Evolutionary conservation across 1,140 invertebrate species (phyloP).

Genomic region (Bombus haemorrhoidalis): DNA sequence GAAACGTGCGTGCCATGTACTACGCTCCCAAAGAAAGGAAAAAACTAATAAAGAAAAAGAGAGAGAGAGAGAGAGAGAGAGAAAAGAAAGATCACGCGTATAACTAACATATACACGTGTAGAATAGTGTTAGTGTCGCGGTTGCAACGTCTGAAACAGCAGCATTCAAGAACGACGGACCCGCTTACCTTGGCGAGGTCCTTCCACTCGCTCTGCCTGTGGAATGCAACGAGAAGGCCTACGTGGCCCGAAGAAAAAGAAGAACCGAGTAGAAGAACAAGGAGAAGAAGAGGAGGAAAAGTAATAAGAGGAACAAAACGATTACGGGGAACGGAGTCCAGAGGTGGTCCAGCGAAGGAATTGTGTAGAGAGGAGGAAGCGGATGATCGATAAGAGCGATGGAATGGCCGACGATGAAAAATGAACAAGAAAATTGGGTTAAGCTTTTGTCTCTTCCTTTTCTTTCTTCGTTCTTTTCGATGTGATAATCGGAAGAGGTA

Average conservation of each 20-base stretch:
- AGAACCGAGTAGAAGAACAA: conserved; percentile 29
- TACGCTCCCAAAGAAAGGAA: not conserved
- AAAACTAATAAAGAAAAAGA: not conserved
- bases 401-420: conserved; percentile 12
- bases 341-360: conserved; percentile 40
- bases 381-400: not conserved
- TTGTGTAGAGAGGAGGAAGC: conserved; percentile 13
- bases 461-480: not conserved
- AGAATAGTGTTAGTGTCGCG: not conserved
- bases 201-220: conserved; percentile 76
- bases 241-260: conserved; percentile 55
- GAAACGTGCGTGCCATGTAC: conserved; percentile 53
- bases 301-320: conserved; percentile 46
- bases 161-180: conserved; percentile 67
- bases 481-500: not conserved
- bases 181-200: conserved; percentile 82
- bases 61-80: too few species aligned
- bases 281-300: conserved; percentile 27
- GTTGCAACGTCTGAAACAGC: conserved; percentile 49
- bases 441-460: not conserved
- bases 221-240: conserved; percentile 73
- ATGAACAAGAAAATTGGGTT: conserved; percentile 49
- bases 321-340: conserved; percentile 44
- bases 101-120: not conserved
- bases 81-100: not conserved